Evolutionary conservation across 2,888 invertebrate species (phyloP).

Genomic region (Scaptomyza tumidula): DNA sequence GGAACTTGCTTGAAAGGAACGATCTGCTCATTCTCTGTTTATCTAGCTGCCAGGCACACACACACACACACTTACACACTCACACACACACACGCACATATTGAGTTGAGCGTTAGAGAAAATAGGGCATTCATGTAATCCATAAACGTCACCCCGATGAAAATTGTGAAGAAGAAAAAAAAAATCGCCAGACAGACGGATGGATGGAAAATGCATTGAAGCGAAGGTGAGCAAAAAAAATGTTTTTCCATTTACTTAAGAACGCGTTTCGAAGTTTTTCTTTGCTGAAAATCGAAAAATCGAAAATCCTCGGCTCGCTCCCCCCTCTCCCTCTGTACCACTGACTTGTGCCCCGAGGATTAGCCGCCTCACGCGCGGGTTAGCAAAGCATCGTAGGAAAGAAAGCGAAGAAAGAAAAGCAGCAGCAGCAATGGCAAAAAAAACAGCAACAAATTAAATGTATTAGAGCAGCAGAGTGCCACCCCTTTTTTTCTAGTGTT

Average conservation of each 20-base stretch:
- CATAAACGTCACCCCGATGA: conserved; percentile 78
- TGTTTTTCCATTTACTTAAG: conserved; percentile 57
- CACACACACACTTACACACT: conserved; percentile 21
- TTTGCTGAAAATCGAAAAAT: not conserved
- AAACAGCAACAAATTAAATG: conserved; percentile 76
- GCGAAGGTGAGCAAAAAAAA: conserved; percentile 68
- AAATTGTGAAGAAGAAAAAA: conserved; percentile 41
- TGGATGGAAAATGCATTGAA: conserved; percentile 29
- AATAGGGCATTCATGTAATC: conserved; percentile 77
- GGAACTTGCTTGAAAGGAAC: conserved; percentile 40
- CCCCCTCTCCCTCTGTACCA: not conserved
- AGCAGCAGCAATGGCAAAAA: conserved; percentile 1
- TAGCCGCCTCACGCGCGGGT: conserved; percentile 52
- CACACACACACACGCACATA: conserved; percentile 2
- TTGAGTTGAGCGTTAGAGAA: conserved; percentile 15
- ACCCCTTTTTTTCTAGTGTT: conserved; percentile 57
- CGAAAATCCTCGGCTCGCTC: conserved; percentile 11
- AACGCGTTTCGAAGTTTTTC: conserved; percentile 14
- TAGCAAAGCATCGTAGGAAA: conserved; percentile 26
- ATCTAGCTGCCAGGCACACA: conserved; percentile 39
- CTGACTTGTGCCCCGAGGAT: conserved; percentile 70
- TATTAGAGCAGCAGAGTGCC: conserved; percentile 61
- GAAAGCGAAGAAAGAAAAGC: conserved; percentile 12
- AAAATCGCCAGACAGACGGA: conserved; percentile 14
- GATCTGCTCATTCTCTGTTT: conserved; percentile 39